Percentiles rank a stretch among this genome's conserved stretches.
These are phyloP conservation scores for Rhingia rostrata DNA, from an alignment of 2,888 invertebrate genomes.

Conservation along the genomic window DNA sequence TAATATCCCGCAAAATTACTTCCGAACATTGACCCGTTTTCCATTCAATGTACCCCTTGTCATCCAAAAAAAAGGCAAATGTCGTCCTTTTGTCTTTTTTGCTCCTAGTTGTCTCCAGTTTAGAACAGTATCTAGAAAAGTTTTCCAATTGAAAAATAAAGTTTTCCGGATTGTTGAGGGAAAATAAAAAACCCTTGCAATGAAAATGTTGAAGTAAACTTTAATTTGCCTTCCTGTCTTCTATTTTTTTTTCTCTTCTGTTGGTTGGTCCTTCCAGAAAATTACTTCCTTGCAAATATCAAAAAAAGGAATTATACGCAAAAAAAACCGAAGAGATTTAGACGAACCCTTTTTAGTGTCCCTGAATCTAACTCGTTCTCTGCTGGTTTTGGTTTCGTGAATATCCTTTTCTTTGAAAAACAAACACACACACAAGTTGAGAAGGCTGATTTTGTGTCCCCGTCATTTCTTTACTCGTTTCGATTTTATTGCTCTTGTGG, in stretches of 20 bases:
- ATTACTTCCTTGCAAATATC: conserved; percentile 68
- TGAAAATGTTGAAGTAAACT: conserved; percentile 60
- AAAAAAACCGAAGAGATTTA: conserved; percentile 24
- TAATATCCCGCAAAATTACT: conserved; percentile 16
- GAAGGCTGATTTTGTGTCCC: conserved; percentile 44
- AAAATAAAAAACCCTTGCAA: conserved; percentile 37
- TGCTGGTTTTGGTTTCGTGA: conserved; percentile 1
- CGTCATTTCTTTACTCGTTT: conserved; percentile 47
- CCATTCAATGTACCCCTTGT: conserved; percentile 35
- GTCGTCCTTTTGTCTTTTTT: conserved; percentile 11
- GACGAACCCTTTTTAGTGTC: conserved; percentile 50
- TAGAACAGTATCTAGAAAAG: conserved; percentile 65
- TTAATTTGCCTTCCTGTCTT: conserved; percentile 69
- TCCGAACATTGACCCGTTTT: conserved; percentile 61
- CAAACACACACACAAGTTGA: conserved; percentile 32
- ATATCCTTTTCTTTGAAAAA: conserved; percentile 16
- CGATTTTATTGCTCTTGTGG: conserved; percentile 46
- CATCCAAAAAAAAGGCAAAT: too few relatives aligned
- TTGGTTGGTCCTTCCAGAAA: conserved; percentile 53
- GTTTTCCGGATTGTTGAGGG: conserved; percentile 63
- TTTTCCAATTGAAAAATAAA: conserved; percentile 74
- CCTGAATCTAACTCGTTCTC: conserved; percentile 19
- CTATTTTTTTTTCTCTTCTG: neutral
- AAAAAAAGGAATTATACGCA: conserved; percentile 47
- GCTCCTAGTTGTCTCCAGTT: conserved; percentile 34